Evolutionary conservation across 2,888 invertebrate species (phyloP).

Genomic region (Clusia tigrina): DNA sequence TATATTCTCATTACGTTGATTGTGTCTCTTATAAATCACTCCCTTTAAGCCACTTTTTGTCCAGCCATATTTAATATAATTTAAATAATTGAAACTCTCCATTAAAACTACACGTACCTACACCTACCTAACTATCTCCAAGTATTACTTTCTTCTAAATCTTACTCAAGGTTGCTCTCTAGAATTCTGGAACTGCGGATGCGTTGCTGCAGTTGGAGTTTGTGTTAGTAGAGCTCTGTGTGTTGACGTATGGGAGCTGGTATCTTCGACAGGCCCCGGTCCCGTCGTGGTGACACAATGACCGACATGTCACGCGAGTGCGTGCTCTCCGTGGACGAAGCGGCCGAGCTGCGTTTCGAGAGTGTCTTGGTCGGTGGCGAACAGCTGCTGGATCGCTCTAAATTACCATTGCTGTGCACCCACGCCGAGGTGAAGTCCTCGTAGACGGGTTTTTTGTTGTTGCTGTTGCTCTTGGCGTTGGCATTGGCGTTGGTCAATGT

Average conservation of each 20-base stretch:
- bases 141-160: background rate
- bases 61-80: background rate
- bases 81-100: background rate
- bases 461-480: background rate
- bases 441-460: slow-evolving; percentile 66
- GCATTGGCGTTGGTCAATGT: background rate
- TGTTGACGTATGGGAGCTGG: slow-evolving; percentile 61
- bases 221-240: slow-evolving; percentile 62
- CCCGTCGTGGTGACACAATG: slow-evolving; percentile 57
- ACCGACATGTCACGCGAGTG: slow-evolving; percentile 51
- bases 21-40: too few relatives aligned
- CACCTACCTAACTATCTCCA: background rate
- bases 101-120: background rate
- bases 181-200: slow-evolving; percentile 22
- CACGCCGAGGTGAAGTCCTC: slow-evolving; percentile 76
- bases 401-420: slow-evolving; percentile 76
- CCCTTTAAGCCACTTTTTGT: background rate
- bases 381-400: slow-evolving; percentile 70
- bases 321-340: slow-evolving; percentile 61
- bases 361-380: slow-evolving; percentile 59
- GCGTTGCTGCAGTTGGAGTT: slow-evolving; percentile 43
- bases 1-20: too few relatives aligned
- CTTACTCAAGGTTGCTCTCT: background rate
- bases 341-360: slow-evolving; percentile 62
- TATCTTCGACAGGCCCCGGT: slow-evolving; percentile 62